phyloP scores from a whole-genome alignment of 1,140 invertebrate genomes.

The Drosophila bipectinata region DNA sequence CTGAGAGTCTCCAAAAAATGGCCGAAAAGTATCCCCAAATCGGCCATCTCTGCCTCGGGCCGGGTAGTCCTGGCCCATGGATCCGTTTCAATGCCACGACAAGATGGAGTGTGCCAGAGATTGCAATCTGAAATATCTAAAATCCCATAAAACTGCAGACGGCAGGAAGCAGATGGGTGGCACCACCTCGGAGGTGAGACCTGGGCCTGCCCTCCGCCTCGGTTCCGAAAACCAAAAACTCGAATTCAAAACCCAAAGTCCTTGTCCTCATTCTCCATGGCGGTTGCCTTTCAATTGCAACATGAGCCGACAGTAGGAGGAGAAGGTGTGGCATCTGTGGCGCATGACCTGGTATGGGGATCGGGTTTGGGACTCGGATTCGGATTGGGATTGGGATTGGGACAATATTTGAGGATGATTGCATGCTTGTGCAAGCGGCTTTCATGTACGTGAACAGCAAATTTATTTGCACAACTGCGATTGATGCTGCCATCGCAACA shows the following conservation, averaged over 20 bases:
- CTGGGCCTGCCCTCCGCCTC: background rate
- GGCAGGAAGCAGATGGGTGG: slow-evolving; percentile 12
- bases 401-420: slow-evolving; percentile 81
- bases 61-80: slow-evolving; percentile 1
- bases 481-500: slow-evolving; percentile 51
- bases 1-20: background rate
- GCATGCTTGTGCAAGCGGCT: slow-evolving; percentile 77
- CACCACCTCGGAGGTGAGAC: background rate
- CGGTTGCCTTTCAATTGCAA: slow-evolving; percentile 15
- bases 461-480: slow-evolving; percentile 78
- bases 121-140: slow-evolving; percentile 79
- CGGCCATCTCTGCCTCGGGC: slow-evolving; percentile 6
- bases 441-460: slow-evolving; percentile 78
- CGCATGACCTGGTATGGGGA: no score
- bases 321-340: no score
- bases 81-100: slow-evolving; percentile 46
- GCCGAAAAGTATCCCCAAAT: background rate
- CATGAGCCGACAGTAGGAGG: slow-evolving; percentile 9
- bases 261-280: background rate
- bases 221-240: background rate
- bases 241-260: slow-evolving; percentile 7
- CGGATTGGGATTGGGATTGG: slow-evolving; percentile 30
- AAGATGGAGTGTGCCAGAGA: slow-evolving; percentile 18
- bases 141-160: slow-evolving; percentile 71
- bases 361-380: slow-evolving; percentile 44